Evolutionary conservation across 2,113 vertebrate species (phyloP), one percentile per base, ranked within the genome.

Genomic region (Chunga burmeisteri): DNA sequence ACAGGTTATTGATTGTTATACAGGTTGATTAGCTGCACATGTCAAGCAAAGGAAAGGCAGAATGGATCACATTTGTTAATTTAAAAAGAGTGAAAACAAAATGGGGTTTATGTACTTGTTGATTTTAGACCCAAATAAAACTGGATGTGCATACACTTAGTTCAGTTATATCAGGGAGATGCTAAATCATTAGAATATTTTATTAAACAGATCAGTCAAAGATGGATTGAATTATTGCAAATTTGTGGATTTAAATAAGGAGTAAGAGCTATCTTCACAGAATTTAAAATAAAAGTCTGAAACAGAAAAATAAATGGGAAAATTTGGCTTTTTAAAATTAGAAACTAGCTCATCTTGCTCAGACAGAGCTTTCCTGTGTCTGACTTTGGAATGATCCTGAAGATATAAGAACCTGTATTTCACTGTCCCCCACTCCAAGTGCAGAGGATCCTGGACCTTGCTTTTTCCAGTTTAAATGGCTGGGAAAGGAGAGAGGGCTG

Each of bases 11-110:
- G 88, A 88, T 70, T 81, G 67, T 73, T 78, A 32, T 9, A 50
- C 23, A 42, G 68, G 68, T 81, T 96, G 92, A 94, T 96, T 71
- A 93, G 82, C 74, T 90, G 66, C 67, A 91, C 62, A 67, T 52
- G 74, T 87, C 90, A 91, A 89, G 63, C 40, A 32, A 93, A 93
- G 67, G 67, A 26, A 92, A 93, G 61, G 77, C 52, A 75, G 72
- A 94, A 81, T 74, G 68, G 38, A 86, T 70, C 42, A 17, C 63
- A 90, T 52, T 81, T 74, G 42, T 75, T 81, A 78, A 82, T 55
- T 79, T 88, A 3, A 66, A 90, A 83, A 55, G 26, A 47, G 13
- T 78, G 47, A 71, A 86, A 95, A 70, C 46, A 61, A 91, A 90
- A 52, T 70, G 49, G 13, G 2, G 1, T 70, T 70, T 86, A 10